Conservation (phyloP, 2,888 invertebrate species). For the Agriopis marginaria region DNA sequence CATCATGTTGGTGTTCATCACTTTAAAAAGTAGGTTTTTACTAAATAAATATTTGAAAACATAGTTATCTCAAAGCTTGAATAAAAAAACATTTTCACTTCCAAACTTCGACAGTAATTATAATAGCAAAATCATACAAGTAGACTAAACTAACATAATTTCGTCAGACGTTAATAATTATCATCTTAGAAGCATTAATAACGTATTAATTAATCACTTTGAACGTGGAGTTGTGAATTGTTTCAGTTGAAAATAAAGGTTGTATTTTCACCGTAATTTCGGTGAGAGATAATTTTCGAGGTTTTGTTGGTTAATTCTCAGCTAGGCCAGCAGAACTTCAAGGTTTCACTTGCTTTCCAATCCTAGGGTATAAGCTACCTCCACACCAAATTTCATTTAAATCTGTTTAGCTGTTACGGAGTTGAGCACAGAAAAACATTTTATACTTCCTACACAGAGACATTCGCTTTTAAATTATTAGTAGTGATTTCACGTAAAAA, state of each 20-base stretch:
- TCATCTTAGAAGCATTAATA: slow-evolving; percentile 44
- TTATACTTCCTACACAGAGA: too few species aligned
- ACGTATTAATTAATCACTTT: slow-evolving; percentile 49
- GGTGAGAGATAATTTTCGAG: background rate
- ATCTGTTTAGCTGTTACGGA: too few species aligned
- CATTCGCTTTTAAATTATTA: too few species aligned
- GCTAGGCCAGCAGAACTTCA: too few species aligned
- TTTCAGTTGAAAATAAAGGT: background rate
- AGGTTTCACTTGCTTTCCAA: background rate
- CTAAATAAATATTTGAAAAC: too few species aligned
- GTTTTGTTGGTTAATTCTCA: too few species aligned
- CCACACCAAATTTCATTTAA: too few species aligned
- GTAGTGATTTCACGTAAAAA: too few species aligned
- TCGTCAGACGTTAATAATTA: slow-evolving; percentile 30
- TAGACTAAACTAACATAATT: background rate
- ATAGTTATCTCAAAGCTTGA: too few species aligned
- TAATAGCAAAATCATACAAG: background rate
- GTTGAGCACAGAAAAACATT: background rate
- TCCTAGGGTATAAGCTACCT: background rate
- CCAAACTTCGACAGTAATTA: background rate
- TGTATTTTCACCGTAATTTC: background rate
- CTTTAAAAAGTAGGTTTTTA: too few species aligned
- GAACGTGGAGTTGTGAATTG: slow-evolving; percentile 34
- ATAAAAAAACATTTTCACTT: background rate
- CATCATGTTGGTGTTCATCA: too few species aligned